phyloP scores from a whole-genome alignment of 2,797 vertebrate species.

The Enoplosus armatus region DNA sequence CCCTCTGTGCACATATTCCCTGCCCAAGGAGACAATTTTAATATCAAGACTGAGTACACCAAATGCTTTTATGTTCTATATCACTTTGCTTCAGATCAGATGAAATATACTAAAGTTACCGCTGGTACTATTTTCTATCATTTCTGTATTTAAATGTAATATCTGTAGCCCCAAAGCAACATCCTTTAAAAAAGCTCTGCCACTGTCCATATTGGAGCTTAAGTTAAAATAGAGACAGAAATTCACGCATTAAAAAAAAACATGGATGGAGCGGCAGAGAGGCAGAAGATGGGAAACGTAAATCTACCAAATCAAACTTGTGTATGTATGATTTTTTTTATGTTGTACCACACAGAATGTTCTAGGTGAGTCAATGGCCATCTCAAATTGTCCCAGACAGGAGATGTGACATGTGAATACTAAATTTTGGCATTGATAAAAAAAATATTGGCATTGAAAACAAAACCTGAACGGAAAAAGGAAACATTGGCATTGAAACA shows the following conservation, averaged over 20 bases:
- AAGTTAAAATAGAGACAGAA: slow-evolving; percentile 10
- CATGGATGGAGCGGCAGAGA: background rate
- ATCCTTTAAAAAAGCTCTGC: background rate
- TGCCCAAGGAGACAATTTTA: slow-evolving; percentile 49
- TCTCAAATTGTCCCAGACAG: background rate
- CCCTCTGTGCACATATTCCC: slow-evolving; percentile 31
- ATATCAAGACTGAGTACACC: slow-evolving; percentile 42
- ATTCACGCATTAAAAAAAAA: background rate
- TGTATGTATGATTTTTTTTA: background rate
- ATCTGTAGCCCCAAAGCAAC: slow-evolving; percentile 18
- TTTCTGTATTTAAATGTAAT: slow-evolving; percentile 51
- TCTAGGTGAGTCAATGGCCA: background rate
- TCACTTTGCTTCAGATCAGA: slow-evolving; percentile 47
- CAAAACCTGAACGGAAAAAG: too few species aligned
- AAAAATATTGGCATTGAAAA: too few species aligned
- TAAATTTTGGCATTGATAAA: too few species aligned
- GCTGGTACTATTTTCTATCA: slow-evolving; percentile 30
- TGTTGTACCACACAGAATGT: background rate
- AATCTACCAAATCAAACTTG: background rate
- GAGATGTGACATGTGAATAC: too few species aligned
- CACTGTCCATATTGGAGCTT: background rate
- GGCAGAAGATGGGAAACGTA: background rate
- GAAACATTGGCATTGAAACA: too few species aligned
- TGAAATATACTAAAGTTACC: slow-evolving; percentile 20
- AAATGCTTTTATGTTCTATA: slow-evolving; percentile 29